Conservation (phyloP, 2,888 invertebrate species). For the Eumerus sabulonum region DNA sequence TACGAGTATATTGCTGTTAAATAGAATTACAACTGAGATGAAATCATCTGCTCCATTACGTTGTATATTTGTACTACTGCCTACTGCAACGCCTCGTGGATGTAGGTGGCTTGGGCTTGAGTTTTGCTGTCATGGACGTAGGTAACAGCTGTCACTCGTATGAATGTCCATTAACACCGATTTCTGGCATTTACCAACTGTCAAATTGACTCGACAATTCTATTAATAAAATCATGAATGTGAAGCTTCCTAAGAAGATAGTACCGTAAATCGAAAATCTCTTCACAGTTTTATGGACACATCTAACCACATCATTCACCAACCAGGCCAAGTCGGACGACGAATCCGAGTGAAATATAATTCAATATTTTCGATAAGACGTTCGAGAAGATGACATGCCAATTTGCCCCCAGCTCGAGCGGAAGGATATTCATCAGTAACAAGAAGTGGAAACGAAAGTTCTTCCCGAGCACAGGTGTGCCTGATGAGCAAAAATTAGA, state of each 20-base stretch:
- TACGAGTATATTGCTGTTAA: conserved; percentile 15
- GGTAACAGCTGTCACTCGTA: too few relatives aligned
- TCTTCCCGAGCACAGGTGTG: not conserved
- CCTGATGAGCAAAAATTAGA: too few relatives aligned
- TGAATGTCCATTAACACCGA: too few relatives aligned
- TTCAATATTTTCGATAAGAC: conserved; percentile 22
- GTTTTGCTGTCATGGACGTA: not conserved
- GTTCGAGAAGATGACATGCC: conserved; percentile 24
- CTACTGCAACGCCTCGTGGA: too few relatives aligned
- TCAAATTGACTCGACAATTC: too few relatives aligned
- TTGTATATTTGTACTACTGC: too few relatives aligned
- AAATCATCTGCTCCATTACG: not conserved
- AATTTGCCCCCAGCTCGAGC: conserved; percentile 39
- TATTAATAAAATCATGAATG: too few relatives aligned
- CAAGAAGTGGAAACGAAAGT: not conserved
- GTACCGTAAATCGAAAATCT: too few relatives aligned
- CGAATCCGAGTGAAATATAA: conserved; percentile 25
- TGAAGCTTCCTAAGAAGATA: too few relatives aligned
- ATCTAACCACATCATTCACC: conserved; percentile 13
- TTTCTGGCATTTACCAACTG: too few relatives aligned
- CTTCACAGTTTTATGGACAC: not conserved
- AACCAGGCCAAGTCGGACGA: conserved; percentile 4
- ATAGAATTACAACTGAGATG: conserved; percentile 16
- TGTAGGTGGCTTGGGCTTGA: not conserved
- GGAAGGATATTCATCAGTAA: conserved; percentile 30